These are phyloP conservation scores for Quadroppia sp. DNA, from an alignment of 2,888 invertebrate species.

Conservation along the genomic window DNA sequence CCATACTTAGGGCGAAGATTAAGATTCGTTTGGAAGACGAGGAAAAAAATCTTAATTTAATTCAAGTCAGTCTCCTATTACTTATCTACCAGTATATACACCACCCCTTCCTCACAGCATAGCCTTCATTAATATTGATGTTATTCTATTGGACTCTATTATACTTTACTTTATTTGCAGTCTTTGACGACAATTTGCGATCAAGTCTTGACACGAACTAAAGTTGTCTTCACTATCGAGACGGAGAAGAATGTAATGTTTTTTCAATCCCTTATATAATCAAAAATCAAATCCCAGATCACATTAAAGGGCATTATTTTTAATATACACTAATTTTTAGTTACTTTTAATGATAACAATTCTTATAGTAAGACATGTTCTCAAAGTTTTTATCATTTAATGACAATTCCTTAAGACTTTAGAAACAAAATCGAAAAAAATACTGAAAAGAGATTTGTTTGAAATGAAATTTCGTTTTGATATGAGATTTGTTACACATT, in stretches of 20 bases:
- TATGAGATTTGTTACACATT: constrained; percentile 19
- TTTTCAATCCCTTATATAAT: constrained; percentile 29
- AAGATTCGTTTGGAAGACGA: constrained; percentile 47
- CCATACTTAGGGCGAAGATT: constrained; percentile 47
- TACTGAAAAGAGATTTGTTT: constrained; percentile 9
- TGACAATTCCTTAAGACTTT: background rate
- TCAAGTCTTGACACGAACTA: constrained; percentile 46
- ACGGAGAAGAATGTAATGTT: constrained; percentile 46
- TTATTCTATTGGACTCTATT: constrained; percentile 34
- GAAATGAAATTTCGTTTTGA: constrained; percentile 28
- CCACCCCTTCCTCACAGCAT: background rate
- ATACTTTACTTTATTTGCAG: constrained; percentile 44
- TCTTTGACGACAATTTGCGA: constrained; percentile 46
- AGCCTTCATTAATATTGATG: constrained; percentile 36
- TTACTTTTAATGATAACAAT: constrained; percentile 21
- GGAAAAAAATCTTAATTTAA: constrained; percentile 46
- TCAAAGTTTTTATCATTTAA: background rate
- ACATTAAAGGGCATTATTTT: constrained; percentile 20
- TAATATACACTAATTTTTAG: constrained; percentile 31
- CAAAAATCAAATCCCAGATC: constrained; percentile 20
- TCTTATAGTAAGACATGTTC: background rate
- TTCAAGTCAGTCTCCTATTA: constrained; percentile 45
- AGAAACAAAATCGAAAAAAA: background rate
- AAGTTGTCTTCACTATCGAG: constrained; percentile 44
- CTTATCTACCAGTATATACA: constrained; percentile 27